These are phyloP conservation scores for Ancistrus triradiatus DNA, from an alignment of 2,113 vertebrate genomes.

Conservation along the genomic window DNA sequence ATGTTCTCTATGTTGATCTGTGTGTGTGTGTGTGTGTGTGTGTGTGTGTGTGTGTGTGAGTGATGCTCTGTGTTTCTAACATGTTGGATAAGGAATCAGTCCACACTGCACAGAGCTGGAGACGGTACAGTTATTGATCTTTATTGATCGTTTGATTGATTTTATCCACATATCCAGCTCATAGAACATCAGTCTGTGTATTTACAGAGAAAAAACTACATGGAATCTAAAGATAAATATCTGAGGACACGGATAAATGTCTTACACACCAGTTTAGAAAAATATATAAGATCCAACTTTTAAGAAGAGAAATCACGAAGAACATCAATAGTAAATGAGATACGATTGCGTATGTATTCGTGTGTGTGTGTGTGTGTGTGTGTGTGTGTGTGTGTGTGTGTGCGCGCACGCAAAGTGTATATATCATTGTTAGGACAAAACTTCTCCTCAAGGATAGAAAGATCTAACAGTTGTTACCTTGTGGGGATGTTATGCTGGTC, in stretches of 20 bases:
- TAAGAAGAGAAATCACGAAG: slow-evolving; percentile 57
- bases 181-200: slow-evolving; percentile 46
- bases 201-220: slow-evolving; percentile 58
- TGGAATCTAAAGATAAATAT: slow-evolving; percentile 36
- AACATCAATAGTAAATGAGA: slow-evolving; percentile 25
- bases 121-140: slow-evolving; percentile 22
- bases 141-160: neutral
- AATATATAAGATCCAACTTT: slow-evolving; percentile 72
- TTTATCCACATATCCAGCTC: neutral
- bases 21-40: too few species aligned
- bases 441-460: too few species aligned
- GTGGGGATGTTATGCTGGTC: too few species aligned
- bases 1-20: too few species aligned
- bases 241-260: slow-evolving; percentile 48
- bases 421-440: too few species aligned
- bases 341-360: slow-evolving; percentile 6
- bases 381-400: slow-evolving; percentile 28
- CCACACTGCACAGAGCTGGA: neutral
- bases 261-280: slow-evolving; percentile 66
- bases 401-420: too few species aligned
- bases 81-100: neutral
- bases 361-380: slow-evolving; percentile 22
- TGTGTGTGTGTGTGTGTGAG: too few species aligned
- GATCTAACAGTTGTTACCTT: too few species aligned
- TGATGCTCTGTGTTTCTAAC: too few species aligned